phyloP scores from a whole-genome alignment of 2,113 vertebrate genomes.

The Syngnathus scovelli region DNA sequence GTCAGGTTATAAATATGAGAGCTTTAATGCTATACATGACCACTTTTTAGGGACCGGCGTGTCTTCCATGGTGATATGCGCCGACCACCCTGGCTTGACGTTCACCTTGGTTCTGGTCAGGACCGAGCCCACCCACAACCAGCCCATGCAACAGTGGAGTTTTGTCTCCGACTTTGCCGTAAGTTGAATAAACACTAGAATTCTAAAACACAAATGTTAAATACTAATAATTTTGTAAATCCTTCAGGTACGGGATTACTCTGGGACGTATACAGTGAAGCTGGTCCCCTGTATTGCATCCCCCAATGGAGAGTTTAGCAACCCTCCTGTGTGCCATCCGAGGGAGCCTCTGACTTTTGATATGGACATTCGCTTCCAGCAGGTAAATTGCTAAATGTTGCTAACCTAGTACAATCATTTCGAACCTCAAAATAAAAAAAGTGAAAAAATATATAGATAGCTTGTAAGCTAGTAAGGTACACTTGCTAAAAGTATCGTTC shows the following conservation, averaged over 20 bases:
- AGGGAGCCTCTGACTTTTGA: conserved; percentile 74
- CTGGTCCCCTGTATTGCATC: conserved; percentile 69
- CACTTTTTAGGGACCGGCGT: conserved; percentile 62
- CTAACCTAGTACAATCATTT: too few relatives aligned
- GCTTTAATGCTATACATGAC: conserved; percentile 9
- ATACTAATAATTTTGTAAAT: not conserved
- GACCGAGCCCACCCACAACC: conserved; percentile 73
- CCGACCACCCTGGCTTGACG: conserved; percentile 70
- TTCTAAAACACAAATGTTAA: too few relatives aligned
- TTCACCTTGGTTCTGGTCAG: conserved; percentile 69
- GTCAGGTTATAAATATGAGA: conserved; percentile 32
- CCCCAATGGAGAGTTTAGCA: conserved; percentile 66
- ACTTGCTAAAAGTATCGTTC: too few relatives aligned
- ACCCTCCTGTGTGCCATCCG: conserved; percentile 73
- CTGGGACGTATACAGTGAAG: conserved; percentile 74
- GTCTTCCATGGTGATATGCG: conserved; percentile 72
- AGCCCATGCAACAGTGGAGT: conserved; percentile 77
- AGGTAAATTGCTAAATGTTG: conserved; percentile 54
- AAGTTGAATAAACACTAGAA: conserved; percentile 32
- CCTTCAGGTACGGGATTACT: conserved; percentile 72
- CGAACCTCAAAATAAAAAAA: too few relatives aligned
- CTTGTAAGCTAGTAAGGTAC: too few relatives aligned
- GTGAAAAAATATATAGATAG: too few relatives aligned
- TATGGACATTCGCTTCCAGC: conserved; percentile 81
- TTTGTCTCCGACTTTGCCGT: conserved; percentile 76